Conservation (phyloP, 2,888 invertebrate species). For the Campoplex nolae region DNA sequence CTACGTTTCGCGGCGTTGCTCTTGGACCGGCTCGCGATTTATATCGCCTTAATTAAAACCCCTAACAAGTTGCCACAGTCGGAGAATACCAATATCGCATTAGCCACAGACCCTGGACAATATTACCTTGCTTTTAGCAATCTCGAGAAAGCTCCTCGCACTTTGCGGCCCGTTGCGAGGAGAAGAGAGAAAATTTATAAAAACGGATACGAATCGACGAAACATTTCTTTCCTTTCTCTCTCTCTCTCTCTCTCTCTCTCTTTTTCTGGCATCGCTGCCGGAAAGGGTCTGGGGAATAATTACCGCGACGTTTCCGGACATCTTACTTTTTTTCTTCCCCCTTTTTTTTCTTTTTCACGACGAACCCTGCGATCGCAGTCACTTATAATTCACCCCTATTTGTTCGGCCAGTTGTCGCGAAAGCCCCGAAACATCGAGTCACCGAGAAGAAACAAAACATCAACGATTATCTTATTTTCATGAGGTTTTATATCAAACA, state of each 20-base stretch:
- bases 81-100: conserved; percentile 83
- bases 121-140: conserved; percentile 65
- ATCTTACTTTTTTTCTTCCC: conserved; percentile 38
- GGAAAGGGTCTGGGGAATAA: conserved; percentile 68
- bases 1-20: conserved; percentile 59
- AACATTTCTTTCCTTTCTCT: conserved; percentile 39
- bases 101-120: conserved; percentile 72
- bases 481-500: not conserved
- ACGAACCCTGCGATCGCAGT: not conserved
- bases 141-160: conserved; percentile 64
- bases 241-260: not conserved
- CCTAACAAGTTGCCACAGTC: conserved; percentile 82
- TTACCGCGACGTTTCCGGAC: conserved; percentile 69
- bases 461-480: not conserved
- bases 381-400: not conserved
- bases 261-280: not conserved
- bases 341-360: too few species aligned
- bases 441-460: conserved; percentile 2
- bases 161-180: conserved; percentile 14
- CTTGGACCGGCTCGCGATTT: conserved; percentile 78
- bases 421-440: conserved; percentile 11
- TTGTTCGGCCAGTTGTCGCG: not conserved
- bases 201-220: conserved; percentile 4
- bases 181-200: conserved; percentile 13
- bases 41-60: conserved; percentile 84